Conservation (phyloP, 1,140 invertebrate species). For the Polyergus mexicanus region DNA sequence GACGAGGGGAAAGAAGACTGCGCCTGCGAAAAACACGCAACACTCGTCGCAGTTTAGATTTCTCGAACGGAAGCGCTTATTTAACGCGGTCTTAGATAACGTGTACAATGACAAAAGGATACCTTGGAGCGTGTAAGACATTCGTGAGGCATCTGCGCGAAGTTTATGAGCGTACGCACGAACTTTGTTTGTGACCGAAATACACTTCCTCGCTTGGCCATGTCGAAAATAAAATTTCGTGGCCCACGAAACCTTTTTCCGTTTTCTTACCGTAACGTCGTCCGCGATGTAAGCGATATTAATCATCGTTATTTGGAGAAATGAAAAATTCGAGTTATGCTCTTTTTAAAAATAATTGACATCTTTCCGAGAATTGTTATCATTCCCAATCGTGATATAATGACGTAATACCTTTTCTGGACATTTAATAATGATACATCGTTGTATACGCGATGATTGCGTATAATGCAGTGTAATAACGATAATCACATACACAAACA, state of each 20-base stretch:
- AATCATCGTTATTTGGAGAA: background rate
- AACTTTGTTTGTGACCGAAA: conserved; percentile 63
- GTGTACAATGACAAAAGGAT: conserved; percentile 29
- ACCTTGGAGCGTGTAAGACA: background rate
- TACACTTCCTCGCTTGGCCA: conserved; percentile 66
- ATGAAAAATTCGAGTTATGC: background rate
- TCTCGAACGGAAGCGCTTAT: conserved; percentile 32
- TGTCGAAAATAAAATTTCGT: conserved; percentile 63
- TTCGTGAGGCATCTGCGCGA: conserved; percentile 3
- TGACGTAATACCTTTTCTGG: background rate
- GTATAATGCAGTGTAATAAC: background rate
- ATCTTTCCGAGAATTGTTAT: background rate
- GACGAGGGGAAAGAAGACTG: conserved; percentile 18
- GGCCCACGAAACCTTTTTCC: background rate
- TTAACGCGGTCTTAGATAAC: conserved; percentile 48
- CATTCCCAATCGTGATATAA: background rate
- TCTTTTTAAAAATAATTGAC: background rate
- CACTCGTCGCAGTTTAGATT: conserved; percentile 49
- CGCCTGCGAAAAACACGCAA: conserved; percentile 20
- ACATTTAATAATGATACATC: background rate
- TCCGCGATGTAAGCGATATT: background rate
- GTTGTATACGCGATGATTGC: too few species aligned
- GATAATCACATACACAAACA: background rate
- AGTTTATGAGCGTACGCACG: conserved; percentile 42
- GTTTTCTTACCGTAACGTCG: background rate